Percentiles rank a stretch among this genome's conserved stretches.
phyloP scores from a whole-genome alignment of 2,888 invertebrate genomes.

The Volucella inflata region DNA sequence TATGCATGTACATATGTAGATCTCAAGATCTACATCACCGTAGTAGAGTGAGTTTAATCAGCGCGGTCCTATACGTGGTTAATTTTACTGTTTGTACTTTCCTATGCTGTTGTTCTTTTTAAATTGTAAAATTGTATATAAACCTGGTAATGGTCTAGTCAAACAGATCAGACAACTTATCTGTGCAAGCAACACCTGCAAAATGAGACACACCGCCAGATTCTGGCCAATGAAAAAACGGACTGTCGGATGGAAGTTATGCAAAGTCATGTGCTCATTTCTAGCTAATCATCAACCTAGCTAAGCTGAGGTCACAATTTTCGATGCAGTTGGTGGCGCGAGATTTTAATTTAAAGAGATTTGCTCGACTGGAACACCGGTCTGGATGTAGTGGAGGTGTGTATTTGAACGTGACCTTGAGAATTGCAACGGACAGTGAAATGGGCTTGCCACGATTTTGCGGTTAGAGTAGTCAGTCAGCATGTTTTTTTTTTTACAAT shows the following conservation, averaged over 20 bases:
- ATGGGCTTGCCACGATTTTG: slow-evolving; percentile 35
- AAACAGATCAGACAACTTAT: slow-evolving; percentile 20
- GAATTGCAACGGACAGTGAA: slow-evolving; percentile 42
- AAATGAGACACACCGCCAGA: slow-evolving; percentile 63
- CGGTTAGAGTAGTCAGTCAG: slow-evolving; percentile 18
- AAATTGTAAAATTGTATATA: no score
- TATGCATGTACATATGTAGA: no score
- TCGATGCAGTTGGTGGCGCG: slow-evolving; percentile 33
- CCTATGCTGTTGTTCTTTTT: no score
- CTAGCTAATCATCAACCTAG: slow-evolving; percentile 24
- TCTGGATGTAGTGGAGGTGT: neutral
- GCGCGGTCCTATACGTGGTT: no score
- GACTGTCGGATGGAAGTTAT: neutral
- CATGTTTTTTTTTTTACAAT: slow-evolving; percentile 9
- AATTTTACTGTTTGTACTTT: no score
- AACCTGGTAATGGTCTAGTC: neutral
- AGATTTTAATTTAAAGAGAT: slow-evolving; percentile 23
- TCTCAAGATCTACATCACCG: no score
- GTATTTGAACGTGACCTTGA: slow-evolving; percentile 66
- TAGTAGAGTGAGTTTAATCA: no score
- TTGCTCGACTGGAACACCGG: neutral
- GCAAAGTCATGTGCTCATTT: neutral
- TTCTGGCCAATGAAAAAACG: slow-evolving; percentile 54
- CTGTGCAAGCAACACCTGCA: slow-evolving; percentile 33
- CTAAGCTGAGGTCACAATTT: neutral